These are phyloP conservation scores for Phoeniculus purpureus DNA, from an alignment of 2,797 vertebrate species.

Conservation along the genomic window DNA sequence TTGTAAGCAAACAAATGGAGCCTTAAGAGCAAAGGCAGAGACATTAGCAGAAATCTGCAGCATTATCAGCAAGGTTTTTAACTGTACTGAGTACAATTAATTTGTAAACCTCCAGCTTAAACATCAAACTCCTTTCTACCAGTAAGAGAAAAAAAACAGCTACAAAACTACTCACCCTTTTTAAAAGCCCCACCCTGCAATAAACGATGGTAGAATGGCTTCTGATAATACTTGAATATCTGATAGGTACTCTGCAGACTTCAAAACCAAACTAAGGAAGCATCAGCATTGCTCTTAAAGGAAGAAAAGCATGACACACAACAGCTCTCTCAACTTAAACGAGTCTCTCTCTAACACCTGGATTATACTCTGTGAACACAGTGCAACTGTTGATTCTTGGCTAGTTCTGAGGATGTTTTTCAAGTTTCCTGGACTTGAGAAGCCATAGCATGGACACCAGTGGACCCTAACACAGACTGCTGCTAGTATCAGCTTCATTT, in stretches of 20 bases:
- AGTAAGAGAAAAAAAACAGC: not conserved
- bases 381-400: not conserved
- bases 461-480: rapidly evolving
- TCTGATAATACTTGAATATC: not conserved
- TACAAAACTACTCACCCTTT: not conserved
- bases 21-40: not conserved
- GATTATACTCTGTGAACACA: not conserved
- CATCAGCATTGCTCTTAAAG: not conserved
- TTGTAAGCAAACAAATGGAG: not conserved
- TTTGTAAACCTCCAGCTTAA: not conserved
- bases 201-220: not conserved
- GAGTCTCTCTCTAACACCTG: not conserved
- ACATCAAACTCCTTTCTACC: not conserved
- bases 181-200: not conserved
- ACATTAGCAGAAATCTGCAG: not conserved
- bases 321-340: not conserved
- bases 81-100: not conserved
- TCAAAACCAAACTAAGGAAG: not conserved
- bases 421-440: not conserved
- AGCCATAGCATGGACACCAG: rapidly evolving
- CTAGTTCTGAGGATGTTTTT: not conserved
- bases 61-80: not conserved
- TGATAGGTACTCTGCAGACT: not conserved
- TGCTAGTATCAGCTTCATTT: not conserved
- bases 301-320: not conserved